Evolutionary conservation across 2,113 vertebrate species (phyloP), one percentile per base, ranked within the genome.

Genomic region (Pluvialis apricaria): DNA sequence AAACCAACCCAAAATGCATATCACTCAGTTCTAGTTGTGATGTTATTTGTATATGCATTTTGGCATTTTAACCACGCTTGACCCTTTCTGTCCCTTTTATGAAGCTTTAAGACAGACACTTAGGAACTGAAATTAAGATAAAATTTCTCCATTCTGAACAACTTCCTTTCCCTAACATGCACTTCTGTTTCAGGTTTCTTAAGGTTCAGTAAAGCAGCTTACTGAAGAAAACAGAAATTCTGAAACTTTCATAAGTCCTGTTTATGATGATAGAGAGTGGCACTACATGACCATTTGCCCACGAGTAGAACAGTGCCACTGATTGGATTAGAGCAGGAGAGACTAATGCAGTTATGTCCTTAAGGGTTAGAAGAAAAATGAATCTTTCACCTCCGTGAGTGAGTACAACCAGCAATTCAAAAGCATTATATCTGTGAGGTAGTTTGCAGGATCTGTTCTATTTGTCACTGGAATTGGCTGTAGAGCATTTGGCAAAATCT

Each of bases 301-400:
- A 69, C 21, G 75, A 91, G 92, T 94, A 49, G 55, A 96, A 81
- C 93, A 96, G 65, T 84, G 66, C 29, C 76, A 83, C 75, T 88
- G 92, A 96, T 78, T 96, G 94, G 85, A 97, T 97, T 96, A 94
- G 71, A 97, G 82, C 40, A 84, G 25, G 77, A 92, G 72, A 97
- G 47, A 97, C 79, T 90, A 96, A 96, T 94, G 91, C 58, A 82
- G 71, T 97, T 97, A 61, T 96, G 79, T 96, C 97, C 89, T 97
- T 92, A 97, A 96, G 93, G 94, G 91, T 96, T 91, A 83, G 85
- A 97, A 97, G 96, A 98, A 97, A 98, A 98, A 98, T 97, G 62
- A 58, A 94, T 97, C 92, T 95, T 95, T 97, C 77, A 93, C n/a
- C 62, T 92, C 86, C 75, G 70, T 3, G 57, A 96, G 83, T 93